Evolutionary conservation across 2,888 invertebrate species (phyloP).

Genomic region (Palloptera scutellata): DNA sequence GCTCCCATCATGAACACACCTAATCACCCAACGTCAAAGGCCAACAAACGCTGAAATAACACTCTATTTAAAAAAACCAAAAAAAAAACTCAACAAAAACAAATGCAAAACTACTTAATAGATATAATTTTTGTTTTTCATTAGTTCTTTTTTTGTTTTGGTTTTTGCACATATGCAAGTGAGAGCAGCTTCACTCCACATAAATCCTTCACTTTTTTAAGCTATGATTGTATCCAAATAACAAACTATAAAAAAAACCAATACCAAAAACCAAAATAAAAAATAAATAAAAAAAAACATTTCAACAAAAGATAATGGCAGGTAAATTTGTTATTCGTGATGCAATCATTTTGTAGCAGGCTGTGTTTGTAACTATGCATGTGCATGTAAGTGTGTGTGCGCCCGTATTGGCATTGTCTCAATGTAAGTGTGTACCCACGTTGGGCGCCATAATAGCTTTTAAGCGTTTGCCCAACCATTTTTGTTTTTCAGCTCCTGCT

Average conservation of each 20-base stretch:
- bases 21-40: too few relatives aligned
- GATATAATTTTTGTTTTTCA: background rate
- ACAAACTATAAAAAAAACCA: background rate
- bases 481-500: background rate
- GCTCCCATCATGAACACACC: too few relatives aligned
- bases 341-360: conserved; percentile 48
- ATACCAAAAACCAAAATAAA: conserved; percentile 8
- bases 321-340: conserved; percentile 58
- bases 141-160: background rate
- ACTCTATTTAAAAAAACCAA: background rate
- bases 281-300: background rate
- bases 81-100: background rate
- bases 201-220: conserved; percentile 12
- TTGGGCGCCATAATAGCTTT: conserved; percentile 50
- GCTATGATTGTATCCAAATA: too few relatives aligned
- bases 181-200: background rate
- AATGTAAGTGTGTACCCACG: conserved; percentile 42
- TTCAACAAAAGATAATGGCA: background rate
- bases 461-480: background rate
- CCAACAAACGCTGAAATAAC: background rate
- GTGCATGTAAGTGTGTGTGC: background rate
- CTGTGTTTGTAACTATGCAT: background rate
- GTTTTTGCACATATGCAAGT: background rate
- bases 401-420: too few relatives aligned
- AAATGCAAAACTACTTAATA: background rate